Percentiles rank a stretch among this genome's conserved stretches.
These are phyloP conservation scores for Mungos mungo DNA, from an alignment of 2,113 vertebrate species.

Conservation along the genomic window DNA sequence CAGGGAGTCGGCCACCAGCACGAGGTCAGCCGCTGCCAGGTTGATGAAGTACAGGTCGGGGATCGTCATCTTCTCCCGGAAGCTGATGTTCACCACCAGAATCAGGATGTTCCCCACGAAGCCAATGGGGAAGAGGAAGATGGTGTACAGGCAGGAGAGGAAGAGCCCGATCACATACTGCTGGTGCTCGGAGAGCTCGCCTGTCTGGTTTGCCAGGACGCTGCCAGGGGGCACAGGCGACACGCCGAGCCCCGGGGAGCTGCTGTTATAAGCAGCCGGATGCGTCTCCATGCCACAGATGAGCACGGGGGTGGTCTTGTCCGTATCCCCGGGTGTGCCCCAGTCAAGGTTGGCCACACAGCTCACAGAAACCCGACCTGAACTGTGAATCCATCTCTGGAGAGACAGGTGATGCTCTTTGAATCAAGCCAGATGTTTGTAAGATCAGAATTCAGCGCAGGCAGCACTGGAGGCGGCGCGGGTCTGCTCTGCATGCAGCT, in stretches of 20 bases:
- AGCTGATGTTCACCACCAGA: conserved; percentile 95
- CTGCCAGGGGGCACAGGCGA: conserved; percentile 85
- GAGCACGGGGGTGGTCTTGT: neutral
- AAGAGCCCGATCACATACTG: conserved; percentile 93
- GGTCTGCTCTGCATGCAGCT: neutral
- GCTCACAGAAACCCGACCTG: conserved; percentile 8
- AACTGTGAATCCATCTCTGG: neutral
- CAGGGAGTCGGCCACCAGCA: conserved; percentile 96
- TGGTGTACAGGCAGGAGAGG: conserved; percentile 95
- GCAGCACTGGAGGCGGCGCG: neutral
- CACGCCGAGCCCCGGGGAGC: conserved; percentile 81
- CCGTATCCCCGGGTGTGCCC: neutral
- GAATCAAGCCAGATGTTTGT: neutral
- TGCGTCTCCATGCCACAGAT: conserved; percentile 87
- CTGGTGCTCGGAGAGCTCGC: conserved; percentile 85
- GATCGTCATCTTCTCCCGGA: conserved; percentile 98
- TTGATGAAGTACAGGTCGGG: conserved; percentile 98
- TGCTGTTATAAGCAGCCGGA: conserved; percentile 84
- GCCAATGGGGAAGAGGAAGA: conserved; percentile 97
- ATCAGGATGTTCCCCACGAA: conserved; percentile 98
- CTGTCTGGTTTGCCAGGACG: conserved; percentile 55
- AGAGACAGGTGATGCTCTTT: neutral
- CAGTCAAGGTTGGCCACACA: conserved; percentile 3
- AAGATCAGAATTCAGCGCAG: fast-evolving
- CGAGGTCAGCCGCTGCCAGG: conserved; percentile 94